A percentile compares a stretch with the other conserved stretches of the same genome.
Conservation (phyloP, 2,113 vertebrate genomes). For the Tylochromis polylepis region DNA sequence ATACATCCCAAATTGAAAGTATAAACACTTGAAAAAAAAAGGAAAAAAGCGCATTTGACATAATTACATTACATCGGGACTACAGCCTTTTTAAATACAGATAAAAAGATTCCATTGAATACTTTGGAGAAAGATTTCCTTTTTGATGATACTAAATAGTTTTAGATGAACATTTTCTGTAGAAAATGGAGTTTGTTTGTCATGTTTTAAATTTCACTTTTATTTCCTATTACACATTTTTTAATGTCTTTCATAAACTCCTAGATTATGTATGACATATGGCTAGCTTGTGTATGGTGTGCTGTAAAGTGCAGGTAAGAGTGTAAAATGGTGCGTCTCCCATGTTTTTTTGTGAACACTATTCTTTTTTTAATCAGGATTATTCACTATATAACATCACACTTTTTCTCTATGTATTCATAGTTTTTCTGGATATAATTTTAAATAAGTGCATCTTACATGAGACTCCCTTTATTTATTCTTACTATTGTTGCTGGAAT, state of each 20-base stretch:
- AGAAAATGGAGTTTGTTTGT: neutral
- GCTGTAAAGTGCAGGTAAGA: neutral
- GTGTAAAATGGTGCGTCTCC: neutral
- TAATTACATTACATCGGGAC: neutral
- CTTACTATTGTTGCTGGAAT: neutral
- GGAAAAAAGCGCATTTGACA: no score
- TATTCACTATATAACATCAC: neutral
- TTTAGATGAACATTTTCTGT: neutral
- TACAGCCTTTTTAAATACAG: neutral
- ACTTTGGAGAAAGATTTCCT: neutral
- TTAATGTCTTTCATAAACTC: neutral
- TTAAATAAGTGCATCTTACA: neutral
- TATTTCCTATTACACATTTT: neutral
- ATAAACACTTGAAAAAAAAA: neutral
- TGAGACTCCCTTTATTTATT: neutral
- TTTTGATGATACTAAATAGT: neutral
- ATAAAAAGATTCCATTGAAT: fast-evolving
- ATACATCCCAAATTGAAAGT: neutral
- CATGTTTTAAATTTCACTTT: neutral
- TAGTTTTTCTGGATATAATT: neutral
- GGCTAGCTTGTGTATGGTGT: neutral
- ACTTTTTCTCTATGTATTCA: neutral
- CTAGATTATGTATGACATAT: neutral
- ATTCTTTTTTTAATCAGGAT: neutral
- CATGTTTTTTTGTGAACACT: neutral